Evolutionary conservation across 2,797 vertebrate genomes (phyloP), one percentile per base, ranked within the genome.

Genomic region (Lepilemur septentrionalis): DNA sequence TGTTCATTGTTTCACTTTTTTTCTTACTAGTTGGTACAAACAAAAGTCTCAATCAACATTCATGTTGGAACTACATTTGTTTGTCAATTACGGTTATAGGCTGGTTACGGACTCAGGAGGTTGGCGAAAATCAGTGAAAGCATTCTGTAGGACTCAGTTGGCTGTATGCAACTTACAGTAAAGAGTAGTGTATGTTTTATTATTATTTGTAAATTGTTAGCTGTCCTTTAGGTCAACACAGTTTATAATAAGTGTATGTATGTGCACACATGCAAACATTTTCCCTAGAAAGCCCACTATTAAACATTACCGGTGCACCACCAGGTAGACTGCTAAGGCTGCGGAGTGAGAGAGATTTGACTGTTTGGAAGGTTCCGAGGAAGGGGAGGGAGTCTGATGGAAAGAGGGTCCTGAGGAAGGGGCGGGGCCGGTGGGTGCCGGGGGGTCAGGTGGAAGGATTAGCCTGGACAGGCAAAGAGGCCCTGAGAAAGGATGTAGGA

Each of bases 201-300:
- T 83, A 46, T 63, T 78, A 94, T 75, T 59, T 92, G 12, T 67
- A 94, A 96, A 79, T 67, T 70, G 28, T 63, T 79, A 90, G 30
- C 70, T 38, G 85, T 89, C 14, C 4, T 89, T 86, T 88, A 38
- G 76, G 25, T 78, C 25, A 76, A 35, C 88, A 84, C 67, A 72
- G 32, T 63, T 32, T 78, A n/a, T 23, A n/a, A 41, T 63, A 67
- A 59, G 48, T 28, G 41, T 65, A 57, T 23, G 41, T 61, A 12
- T 12, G 1, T 46, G 5, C 28, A 23, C 25, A 28, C 48, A 18
- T 41, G n/a, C 23, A 65, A 52, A 14, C 63, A 23, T 52, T 61
- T 43, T 14, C 69, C 79, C n/a, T 28, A 30, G 57, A 5, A 4
- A 72, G 61, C 41, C 43, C 41, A 22, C 48, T 72, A 17, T 65